Conservation (phyloP, 2,113 vertebrate genomes). For the Pedetes capensis region DNA sequence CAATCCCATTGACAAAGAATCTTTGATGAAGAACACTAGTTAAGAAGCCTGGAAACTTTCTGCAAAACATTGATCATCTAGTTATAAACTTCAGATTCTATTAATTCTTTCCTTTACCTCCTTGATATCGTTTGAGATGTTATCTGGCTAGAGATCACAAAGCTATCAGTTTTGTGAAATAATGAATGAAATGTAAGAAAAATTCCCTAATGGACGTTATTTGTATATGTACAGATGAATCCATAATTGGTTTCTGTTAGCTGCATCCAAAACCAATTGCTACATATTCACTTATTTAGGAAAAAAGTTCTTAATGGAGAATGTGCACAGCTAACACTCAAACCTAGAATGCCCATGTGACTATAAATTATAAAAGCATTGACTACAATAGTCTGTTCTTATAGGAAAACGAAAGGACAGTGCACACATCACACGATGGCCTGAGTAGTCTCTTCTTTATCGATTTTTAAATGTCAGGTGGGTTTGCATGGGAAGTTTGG, state of each 20-base stretch:
- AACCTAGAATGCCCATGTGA: background rate
- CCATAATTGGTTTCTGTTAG: background rate
- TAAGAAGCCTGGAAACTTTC: background rate
- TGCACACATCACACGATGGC: background rate
- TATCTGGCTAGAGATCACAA: background rate
- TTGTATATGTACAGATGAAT: too few species aligned
- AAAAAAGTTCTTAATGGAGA: background rate
- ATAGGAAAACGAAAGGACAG: background rate
- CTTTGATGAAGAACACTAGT: background rate
- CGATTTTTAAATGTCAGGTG: background rate
- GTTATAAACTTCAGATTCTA: background rate
- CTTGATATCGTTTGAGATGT: background rate
- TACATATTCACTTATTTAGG: background rate
- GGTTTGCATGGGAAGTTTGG: background rate
- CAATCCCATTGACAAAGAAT: too few species aligned
- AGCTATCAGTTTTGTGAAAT: background rate
- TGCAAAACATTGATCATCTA: background rate
- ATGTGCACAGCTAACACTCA: background rate
- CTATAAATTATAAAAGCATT: background rate
- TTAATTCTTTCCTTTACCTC: background rate
- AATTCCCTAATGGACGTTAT: background rate
- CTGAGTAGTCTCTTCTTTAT: background rate
- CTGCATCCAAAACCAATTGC: background rate
- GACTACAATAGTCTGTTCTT: background rate
- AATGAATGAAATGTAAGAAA: background rate